Evolutionary conservation across 2,113 vertebrate genomes (phyloP).

Genomic region (Myotis davidii): DNA sequence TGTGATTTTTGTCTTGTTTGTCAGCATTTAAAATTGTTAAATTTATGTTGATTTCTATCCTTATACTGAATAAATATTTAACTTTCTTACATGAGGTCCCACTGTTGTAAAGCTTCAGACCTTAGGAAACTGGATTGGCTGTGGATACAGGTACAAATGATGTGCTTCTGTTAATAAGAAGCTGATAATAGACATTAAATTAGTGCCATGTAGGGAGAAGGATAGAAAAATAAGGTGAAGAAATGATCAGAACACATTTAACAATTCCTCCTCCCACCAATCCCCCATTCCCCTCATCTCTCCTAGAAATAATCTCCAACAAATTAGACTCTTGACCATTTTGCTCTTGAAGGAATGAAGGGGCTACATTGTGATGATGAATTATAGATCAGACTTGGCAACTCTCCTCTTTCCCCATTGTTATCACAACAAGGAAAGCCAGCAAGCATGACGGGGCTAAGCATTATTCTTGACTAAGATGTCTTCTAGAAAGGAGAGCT

Average conservation of each 20-base stretch:
- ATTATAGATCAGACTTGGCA: background rate
- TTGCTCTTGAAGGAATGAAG: background rate
- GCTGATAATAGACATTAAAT: background rate
- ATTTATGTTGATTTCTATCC: background rate
- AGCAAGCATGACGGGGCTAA: rapidly evolving
- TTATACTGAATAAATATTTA: conserved; percentile 14
- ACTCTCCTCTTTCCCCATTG: background rate
- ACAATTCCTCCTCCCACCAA: background rate
- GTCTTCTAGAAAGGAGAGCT: background rate
- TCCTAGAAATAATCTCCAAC: background rate
- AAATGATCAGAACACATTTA: background rate
- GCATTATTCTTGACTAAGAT: background rate
- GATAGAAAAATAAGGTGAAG: background rate
- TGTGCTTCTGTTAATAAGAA: background rate
- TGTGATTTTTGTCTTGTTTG: background rate
- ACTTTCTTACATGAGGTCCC: background rate
- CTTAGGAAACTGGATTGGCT: background rate
- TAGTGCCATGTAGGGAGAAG: background rate
- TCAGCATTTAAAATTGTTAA: background rate
- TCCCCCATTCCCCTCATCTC: background rate
- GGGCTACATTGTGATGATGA: background rate
- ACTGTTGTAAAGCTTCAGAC: background rate
- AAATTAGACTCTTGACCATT: background rate
- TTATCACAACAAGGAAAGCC: background rate
- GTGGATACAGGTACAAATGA: background rate